Evolutionary conservation across 2,888 invertebrate species (phyloP).

Genomic region (Euplagia quadripunctaria): DNA sequence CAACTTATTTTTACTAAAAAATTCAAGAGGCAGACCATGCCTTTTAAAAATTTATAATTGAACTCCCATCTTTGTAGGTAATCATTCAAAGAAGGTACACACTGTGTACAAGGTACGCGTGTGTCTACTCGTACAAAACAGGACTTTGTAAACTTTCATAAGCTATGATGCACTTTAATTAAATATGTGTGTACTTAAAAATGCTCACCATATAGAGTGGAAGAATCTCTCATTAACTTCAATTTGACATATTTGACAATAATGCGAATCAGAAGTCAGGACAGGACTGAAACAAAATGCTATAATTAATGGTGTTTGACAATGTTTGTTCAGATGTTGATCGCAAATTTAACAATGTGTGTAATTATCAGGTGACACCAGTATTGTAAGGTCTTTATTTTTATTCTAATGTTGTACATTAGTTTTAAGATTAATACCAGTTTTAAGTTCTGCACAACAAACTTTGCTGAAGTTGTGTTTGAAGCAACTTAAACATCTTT

Average conservation of each 20-base stretch:
- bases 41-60: not conserved
- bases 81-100: too few relatives aligned
- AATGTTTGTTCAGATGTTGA: not conserved
- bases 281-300: constrained; percentile 73
- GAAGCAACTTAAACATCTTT: too few relatives aligned
- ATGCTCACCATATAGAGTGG: constrained; percentile 92
- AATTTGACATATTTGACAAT: constrained; percentile 94
- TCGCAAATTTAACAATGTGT: not conserved
- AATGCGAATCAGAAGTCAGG: constrained; percentile 90
- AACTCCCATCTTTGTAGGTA: too few relatives aligned
- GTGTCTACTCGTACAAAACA: too few relatives aligned
- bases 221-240: constrained; percentile 93
- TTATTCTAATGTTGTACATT: not conserved
- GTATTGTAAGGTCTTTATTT: not conserved
- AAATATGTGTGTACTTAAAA: too few relatives aligned
- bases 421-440: not conserved
- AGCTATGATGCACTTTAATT: too few relatives aligned
- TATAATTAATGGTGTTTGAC: not conserved
- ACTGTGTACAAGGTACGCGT: too few relatives aligned
- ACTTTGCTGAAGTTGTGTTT: too few relatives aligned
- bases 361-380: not conserved
- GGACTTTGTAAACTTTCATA: too few relatives aligned
- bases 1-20: not conserved
- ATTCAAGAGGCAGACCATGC: not conserved
- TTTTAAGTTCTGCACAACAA: too few relatives aligned